Conservation (phyloP, 2,888 invertebrate species). For the Rhagophthalmus giganteus region DNA sequence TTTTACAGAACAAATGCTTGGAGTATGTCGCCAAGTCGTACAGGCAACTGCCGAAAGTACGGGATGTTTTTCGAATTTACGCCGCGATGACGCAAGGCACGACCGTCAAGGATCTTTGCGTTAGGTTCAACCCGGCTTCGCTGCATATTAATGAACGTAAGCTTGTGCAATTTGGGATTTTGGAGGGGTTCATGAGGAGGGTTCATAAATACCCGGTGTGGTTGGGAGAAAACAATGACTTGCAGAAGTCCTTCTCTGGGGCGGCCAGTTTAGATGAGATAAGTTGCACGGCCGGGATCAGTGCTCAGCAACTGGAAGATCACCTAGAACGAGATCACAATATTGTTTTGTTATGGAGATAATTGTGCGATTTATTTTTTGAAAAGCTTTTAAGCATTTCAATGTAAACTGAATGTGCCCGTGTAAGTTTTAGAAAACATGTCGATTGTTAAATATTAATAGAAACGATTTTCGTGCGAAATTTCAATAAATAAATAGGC, state of each 20-base stretch:
- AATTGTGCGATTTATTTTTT: constrained; percentile 34
- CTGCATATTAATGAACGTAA: constrained; percentile 78
- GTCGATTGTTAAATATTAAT: too few species aligned
- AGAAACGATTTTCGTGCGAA: too few species aligned
- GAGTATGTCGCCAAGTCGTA: constrained; percentile 49
- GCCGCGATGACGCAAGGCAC: constrained; percentile 72
- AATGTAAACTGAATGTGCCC: neutral
- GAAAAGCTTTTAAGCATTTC: neutral
- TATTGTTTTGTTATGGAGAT: constrained; percentile 81
- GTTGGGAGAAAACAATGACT: constrained; percentile 45
- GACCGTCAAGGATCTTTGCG: constrained; percentile 70
- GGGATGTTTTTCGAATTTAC: constrained; percentile 66
- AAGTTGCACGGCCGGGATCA: constrained; percentile 80
- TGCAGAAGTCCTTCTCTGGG: constrained; percentile 76
- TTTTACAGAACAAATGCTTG: constrained; percentile 53
- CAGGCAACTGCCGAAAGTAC: constrained; percentile 57
- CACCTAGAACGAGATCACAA: constrained; percentile 83
- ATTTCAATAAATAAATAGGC: too few species aligned
- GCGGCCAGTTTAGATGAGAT: constrained; percentile 85
- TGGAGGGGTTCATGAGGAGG: constrained; percentile 79
- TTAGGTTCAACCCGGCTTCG: constrained; percentile 71
- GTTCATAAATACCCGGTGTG: constrained; percentile 67
- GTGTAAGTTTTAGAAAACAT: neutral
- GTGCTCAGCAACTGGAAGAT: constrained; percentile 75
- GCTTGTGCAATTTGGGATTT: constrained; percentile 84